Evolutionary conservation across 2,888 invertebrate genomes (phyloP), one percentile per base, ranked within the genome.

Genomic region (Mythimna albipuncta): DNA sequence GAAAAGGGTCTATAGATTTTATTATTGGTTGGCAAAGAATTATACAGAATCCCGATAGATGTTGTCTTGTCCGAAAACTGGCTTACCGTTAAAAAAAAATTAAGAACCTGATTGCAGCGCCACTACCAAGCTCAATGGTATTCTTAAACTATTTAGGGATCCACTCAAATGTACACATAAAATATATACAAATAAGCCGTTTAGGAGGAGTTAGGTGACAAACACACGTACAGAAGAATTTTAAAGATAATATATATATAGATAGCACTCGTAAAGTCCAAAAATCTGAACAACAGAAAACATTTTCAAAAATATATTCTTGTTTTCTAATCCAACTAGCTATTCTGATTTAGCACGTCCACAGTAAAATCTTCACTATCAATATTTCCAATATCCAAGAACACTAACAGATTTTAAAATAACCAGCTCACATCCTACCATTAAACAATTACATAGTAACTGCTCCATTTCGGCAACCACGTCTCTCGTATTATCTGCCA

Each of bases 401-500:
- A 32, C 41, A 47, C 47, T 19, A 6, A 47, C 47, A 57, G 52
- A 32, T 50, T 38, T 54, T 57, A 16, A 38, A 75, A 63, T 58
- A 83, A n/a, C 16, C 70, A 32, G 19, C 67, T 70, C 69, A 75
- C 81, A 83, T 73, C n/a, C 52, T 44, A 54, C 64, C 41, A 79
- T 67, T 73, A 64, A 58, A 73, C 75, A 78, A 81, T 72, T 69
- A 80, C 65, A 64, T 55, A 70, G 62, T 72, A 64, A 69, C 57
- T n/a, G 79, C 57, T 64, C 58, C 26, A 57, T 69, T 77, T 68
- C 61, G 41, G 50, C 52, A 64, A 64, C 66, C 87, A 86, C 85
- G 91, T 88, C 64, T 72, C 47, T 7, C 74, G 64, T 71, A 88
- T 89, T 88, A 88, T 86, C 82, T 70, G 59, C 69, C 69, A 79